Base-by-base conservation (phyloP, 2,888 invertebrate genomes). In the Campoletis raptor region DNA sequence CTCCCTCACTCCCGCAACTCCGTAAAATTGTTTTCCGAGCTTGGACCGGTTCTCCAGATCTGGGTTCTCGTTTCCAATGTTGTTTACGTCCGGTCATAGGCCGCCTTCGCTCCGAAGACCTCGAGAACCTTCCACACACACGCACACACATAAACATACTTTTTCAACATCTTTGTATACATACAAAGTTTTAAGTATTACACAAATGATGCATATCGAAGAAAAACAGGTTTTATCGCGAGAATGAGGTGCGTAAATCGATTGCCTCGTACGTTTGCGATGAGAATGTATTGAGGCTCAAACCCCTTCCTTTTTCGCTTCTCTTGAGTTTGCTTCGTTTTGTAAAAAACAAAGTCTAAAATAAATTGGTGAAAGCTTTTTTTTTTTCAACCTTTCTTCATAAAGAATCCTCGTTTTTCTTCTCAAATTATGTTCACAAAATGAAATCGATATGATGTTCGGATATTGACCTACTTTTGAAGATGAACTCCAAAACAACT, bases 61-160 rank as follows among this genome's bases (percentile, higher is more conserved):
- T 90, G 91, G 90, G 92, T 91, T 93, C 93, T 92, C 91, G 92
- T 93, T 92, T 92, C 91, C 92, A 90, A 89, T 89, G 92, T 93
- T 93, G 92, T 93, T 92, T 93, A 92, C 91, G 90, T 88, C 90
- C 91, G 93, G 92, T 93, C 93, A 93, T 91, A 92, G 92, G 92
- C 92, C 91, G 92, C 90, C 92, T 91, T 92, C 89, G 90, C 88
- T 89, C 79, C 89, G 86, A 76, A 83, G 87, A 89, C 87, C 87
- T 88, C 89, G 89, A 81, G 69, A 81, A 69, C 69, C 81, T 73
- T 84, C 81, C 81, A 72, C 83, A 74, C 80, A 36, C 48, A 30
- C 30, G 30, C 30, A 30, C 30, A 30, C 30, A 30, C 30, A 30
- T 3, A 30, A 30, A 30, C 30, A 61, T 15, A 78, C 30, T 18